Evolutionary conservation across 2,888 invertebrate species (phyloP), one percentile per base, ranked within the genome.

Genomic region (Cryptocephalus primarius): DNA sequence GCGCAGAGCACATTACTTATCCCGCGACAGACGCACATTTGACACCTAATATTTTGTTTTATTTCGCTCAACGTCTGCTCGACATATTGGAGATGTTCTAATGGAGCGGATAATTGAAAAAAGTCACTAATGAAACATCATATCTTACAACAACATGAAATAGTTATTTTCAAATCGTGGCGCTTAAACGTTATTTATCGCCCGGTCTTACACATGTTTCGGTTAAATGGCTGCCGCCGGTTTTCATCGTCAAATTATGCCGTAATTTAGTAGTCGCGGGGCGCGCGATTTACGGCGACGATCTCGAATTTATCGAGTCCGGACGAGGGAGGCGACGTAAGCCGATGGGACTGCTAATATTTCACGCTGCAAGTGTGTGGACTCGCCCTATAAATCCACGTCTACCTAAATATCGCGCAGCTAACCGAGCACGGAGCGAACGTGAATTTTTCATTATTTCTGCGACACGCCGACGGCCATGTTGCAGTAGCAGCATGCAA

Each of bases 181-280:
- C 22, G 22, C 22, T 22, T 22, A 22, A 22, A 6, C 22, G 54
- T 55, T 56, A 56, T 58, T 58, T 58, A 56, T 56, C 53, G 48
- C 49, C 22, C 40, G 43, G 43, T 39, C 48, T 52, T 50, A 54
- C 54, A 54, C 53, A 51, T 55, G 54, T 52, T 51, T 44, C 46
- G 40, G 47, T 55, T 55, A 52, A 51, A 53, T 43, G 47, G 46
- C 46, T 45, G 44, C 46, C 44, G 42, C 39, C 45, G 42, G 50
- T 54, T 47, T 52, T 44, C 48, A 51, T 45, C 49, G 48, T 45
- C 48, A 42, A 47, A 46, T 49, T 49, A 49, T 47, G 47, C 45
- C 43, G 47, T 42, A 39, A 36, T 45, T 40, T 45, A 14, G 40
- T 32, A 22, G 45, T 45, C 40, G 33, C 39, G 42, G 40, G 46